Conservation (phyloP, 1,140 invertebrate species). For the Bombus superbus region DNA sequence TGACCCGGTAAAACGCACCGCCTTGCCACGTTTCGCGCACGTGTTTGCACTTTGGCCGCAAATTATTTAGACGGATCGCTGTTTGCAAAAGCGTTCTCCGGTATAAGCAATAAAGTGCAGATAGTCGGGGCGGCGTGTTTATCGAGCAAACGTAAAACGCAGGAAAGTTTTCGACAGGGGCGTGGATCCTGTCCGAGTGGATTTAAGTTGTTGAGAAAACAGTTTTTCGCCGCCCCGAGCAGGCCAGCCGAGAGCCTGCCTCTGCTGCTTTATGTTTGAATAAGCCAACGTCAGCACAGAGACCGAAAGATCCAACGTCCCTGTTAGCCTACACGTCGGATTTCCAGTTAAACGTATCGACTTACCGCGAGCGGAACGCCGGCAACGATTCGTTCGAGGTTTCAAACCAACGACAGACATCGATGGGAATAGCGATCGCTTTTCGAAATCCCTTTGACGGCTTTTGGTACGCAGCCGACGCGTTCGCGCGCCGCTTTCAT, state of each 20-base stretch:
- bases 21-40: not conserved
- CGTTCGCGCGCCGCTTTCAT: not conserved
- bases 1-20: not conserved
- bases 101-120: not conserved
- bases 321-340: not conserved
- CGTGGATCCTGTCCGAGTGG: not conserved
- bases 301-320: not conserved
- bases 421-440: not conserved
- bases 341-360: not conserved
- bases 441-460: not conserved
- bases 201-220: conserved; percentile 19
- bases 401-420: not conserved
- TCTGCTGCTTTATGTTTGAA: not conserved
- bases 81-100: not conserved
- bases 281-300: not conserved
- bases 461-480: not conserved
- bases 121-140: not conserved
- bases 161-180: not conserved
- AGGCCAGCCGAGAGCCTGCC: not conserved
- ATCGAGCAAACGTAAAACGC: conserved; percentile 18
- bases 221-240: not conserved
- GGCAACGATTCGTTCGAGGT: not conserved
- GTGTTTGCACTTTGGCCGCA: not conserved
- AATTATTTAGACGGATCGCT: not conserved
- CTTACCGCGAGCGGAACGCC: not conserved